Conservation (phyloP, 2,888 invertebrate genomes). For the Rambutsinella grinnellia region DNA sequence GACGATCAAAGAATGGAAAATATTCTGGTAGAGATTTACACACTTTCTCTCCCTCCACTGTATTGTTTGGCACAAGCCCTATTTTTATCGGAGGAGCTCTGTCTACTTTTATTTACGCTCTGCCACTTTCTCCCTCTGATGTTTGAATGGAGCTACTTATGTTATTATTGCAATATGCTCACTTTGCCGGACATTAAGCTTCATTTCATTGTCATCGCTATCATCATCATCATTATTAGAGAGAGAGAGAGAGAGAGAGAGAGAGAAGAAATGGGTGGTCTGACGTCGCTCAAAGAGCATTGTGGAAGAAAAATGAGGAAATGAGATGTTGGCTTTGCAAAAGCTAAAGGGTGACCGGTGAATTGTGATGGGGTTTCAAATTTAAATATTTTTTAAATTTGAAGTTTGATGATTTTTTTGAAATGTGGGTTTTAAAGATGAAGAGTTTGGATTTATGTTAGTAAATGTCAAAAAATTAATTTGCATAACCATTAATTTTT, state of each 20-base stretch:
- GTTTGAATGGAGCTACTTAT: neutral
- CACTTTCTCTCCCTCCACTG: neutral
- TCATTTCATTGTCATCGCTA: neutral
- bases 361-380: no score
- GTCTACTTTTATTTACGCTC: neutral
- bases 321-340: no score
- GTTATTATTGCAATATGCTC: neutral
- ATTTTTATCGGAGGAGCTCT: neutral
- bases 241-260: neutral
- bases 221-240: neutral
- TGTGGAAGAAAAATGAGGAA: no score
- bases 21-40: neutral
- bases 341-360: no score
- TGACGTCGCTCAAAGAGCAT: constrained; percentile 14
- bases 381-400: no score
- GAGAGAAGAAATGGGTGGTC: constrained; percentile 7
- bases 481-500: no score
- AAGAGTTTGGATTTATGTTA: no score
- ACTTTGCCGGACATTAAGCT: neutral
- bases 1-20: neutral
- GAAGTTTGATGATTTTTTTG: no score
- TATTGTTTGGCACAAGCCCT: neutral
- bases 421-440: no score
- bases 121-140: neutral
- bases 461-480: no score